Base-by-base conservation (phyloP, 2,888 invertebrate species). In the Acanthosepion esculentum region DNA sequence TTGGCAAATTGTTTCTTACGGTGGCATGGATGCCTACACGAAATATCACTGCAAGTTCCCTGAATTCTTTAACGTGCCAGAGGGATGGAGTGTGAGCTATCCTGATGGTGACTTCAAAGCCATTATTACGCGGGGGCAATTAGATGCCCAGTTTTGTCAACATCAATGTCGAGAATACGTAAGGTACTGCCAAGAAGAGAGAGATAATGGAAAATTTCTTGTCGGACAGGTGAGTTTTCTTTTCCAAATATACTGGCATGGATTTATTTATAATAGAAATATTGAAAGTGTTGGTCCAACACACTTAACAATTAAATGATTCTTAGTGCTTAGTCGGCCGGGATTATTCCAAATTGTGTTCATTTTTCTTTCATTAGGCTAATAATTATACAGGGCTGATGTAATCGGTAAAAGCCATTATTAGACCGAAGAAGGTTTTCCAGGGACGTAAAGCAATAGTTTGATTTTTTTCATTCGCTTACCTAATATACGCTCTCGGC, bases 121-220 rank as follows among this genome's bases (percentile, higher is more conserved):
- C 29, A 48, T 48, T 0, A 41, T 94, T 55, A 20, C 15, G 59
- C 53, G 33, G 59, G 94, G 94, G 48, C 41, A 94, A 18, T 15
- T 94, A 29, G 64, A 94, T 55, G 94, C 59, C 18, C 64, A 64
- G 48, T 7, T 29, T 23, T 94, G 94, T 26, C 26, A 48, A 29
- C 29, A 29, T 18, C 94, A 94, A 48, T 94, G 94, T 55, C 59
- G 41, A 55, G 94, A 94, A 20, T 94, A 55, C 94, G 94, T 64
- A 33, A 55, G 94, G 41, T 94, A 64, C 41, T 94, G 94, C 94
- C 94, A 94, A 48, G 64, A 94, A 64, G 64, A 94, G 15, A 55
- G 48, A 55, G 64, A 64, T 41, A 64, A 48, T 12, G 94, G 94
- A 55, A 55, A 64, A 59, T 94, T 33, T 64, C 64, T 94, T 55